Evolutionary conservation across 1,140 invertebrate genomes (phyloP).

Genomic region (Microplitis mediator): DNA sequence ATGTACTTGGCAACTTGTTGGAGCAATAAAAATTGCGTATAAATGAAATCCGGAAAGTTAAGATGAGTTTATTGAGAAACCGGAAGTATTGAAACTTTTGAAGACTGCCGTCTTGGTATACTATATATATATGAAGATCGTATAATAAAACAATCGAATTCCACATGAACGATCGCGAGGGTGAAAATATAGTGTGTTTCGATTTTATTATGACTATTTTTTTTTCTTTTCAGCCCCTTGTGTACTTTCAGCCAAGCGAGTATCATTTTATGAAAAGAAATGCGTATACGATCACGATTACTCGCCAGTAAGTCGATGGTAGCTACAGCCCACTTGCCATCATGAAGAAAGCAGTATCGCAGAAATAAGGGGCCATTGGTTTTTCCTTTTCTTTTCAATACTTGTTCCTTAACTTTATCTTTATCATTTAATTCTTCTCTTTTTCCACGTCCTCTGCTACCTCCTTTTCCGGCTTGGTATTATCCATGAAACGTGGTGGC

Average conservation of each 20-base stretch:
- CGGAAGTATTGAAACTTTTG: conserved; percentile 26
- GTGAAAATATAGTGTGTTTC: conserved; percentile 21
- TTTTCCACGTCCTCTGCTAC: background rate
- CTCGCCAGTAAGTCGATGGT: background rate
- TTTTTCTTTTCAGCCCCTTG: background rate
- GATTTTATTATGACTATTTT: conserved; percentile 1
- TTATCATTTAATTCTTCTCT: background rate
- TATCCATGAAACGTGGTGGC: conserved; percentile 30
- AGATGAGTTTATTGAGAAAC: background rate
- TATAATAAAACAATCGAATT: conserved; percentile 41
- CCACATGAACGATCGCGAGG: conserved; percentile 27
- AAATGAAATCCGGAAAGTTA: conserved; percentile 5
- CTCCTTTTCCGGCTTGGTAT: conserved; percentile 27
- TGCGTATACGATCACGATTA: conserved; percentile 13
- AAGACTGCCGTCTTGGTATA: conserved; percentile 9
- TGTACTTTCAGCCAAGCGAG: background rate
- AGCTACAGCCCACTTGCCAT: background rate
- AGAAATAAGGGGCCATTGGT: conserved; percentile 1
- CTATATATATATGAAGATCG: conserved; percentile 6
- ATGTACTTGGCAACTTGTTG: background rate
- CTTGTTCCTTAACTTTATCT: background rate
- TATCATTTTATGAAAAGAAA: conserved; percentile 1
- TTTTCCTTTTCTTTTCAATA: background rate
- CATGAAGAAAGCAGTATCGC: background rate
- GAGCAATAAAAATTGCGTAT: conserved; percentile 7